A percentile compares a stretch with the other conserved stretches of the same genome.
These are phyloP conservation scores for Oryzias woworae DNA, from an alignment of 2,113 vertebrate species.

Conservation along the genomic window DNA sequence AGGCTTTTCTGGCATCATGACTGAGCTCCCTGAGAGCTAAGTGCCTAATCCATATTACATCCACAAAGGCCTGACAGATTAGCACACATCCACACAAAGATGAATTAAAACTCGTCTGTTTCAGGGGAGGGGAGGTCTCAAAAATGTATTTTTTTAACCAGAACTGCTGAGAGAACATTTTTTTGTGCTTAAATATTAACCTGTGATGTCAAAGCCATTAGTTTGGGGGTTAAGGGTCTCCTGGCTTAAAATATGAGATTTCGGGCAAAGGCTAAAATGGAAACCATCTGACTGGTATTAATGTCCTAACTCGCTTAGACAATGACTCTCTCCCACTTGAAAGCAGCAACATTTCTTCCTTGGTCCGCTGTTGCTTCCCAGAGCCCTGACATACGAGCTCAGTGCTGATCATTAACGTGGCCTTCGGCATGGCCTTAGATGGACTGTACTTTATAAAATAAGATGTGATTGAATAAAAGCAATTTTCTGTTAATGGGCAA, in stretches of 20 bases:
- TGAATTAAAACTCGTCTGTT: conserved; percentile 67
- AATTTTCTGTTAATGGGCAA: conserved; percentile 62
- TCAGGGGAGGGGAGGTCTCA: conserved; percentile 6
- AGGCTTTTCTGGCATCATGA: conserved; percentile 72
- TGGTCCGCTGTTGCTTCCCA: conserved; percentile 27
- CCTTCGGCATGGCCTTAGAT: conserved; percentile 45
- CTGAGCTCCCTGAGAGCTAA: conserved; percentile 68
- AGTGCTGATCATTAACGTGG: conserved; percentile 22
- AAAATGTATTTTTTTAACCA: conserved; percentile 45
- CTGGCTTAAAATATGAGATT: conserved; percentile 60
- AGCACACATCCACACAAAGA: conserved; percentile 70
- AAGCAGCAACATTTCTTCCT: conserved; percentile 48
- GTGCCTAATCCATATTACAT: conserved; percentile 78
- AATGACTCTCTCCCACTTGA: conserved; percentile 35
- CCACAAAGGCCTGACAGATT: conserved; percentile 69
- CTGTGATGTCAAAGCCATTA: conserved; percentile 70
- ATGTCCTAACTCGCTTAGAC: conserved; percentile 61
- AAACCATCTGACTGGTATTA: conserved; percentile 72
- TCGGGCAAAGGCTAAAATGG: conserved; percentile 58
- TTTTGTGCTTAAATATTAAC: conserved; percentile 57
- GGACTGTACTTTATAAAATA: conserved; percentile 57
- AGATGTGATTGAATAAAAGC: conserved; percentile 63
- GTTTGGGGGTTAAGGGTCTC: conserved; percentile 58
- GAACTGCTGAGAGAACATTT: conserved; percentile 57
- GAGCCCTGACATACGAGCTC: conserved; percentile 30